Percentiles rank a stretch among this genome's conserved stretches.
These are phyloP conservation scores for Meloidogyne exigua DNA, from an alignment of 1,140 invertebrate genomes.

Conservation along the genomic window DNA sequence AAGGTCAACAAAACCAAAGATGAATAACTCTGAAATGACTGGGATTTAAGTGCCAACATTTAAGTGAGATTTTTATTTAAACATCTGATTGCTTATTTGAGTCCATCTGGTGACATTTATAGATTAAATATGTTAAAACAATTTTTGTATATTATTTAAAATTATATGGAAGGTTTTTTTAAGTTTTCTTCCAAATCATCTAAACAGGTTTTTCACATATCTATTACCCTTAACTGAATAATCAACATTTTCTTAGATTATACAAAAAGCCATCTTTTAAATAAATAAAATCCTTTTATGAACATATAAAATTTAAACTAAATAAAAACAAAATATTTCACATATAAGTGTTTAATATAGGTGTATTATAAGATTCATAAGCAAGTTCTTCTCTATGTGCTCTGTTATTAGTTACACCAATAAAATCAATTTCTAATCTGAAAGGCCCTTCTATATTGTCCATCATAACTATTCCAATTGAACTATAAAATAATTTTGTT, in stretches of 20 bases:
- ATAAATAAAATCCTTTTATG: no score
- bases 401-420: slow-evolving; percentile 54
- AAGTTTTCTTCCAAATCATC: no score
- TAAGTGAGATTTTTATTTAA: slow-evolving; percentile 25
- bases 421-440: slow-evolving; percentile 58
- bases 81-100: slow-evolving; percentile 14
- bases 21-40: background rate
- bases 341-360: slow-evolving; percentile 45
- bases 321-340: slow-evolving; percentile 9
- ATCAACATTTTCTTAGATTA: no score
- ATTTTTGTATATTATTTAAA: no score
- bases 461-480: slow-evolving; percentile 57
- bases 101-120: background rate
- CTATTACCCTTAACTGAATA: no score
- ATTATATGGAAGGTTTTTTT: no score
- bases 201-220: no score
- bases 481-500: slow-evolving; percentile 40
- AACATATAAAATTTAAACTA: no score
- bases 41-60: slow-evolving; percentile 12
- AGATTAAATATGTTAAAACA: background rate
- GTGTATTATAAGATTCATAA: slow-evolving; percentile 57
- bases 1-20: background rate
- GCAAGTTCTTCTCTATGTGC: slow-evolving; percentile 57
- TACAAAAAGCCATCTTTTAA: no score
- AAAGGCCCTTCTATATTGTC: slow-evolving; percentile 59